These are phyloP conservation scores for Drosophila ohnishii DNA, from an alignment of 1,140 invertebrate genomes.

Conservation along the genomic window DNA sequence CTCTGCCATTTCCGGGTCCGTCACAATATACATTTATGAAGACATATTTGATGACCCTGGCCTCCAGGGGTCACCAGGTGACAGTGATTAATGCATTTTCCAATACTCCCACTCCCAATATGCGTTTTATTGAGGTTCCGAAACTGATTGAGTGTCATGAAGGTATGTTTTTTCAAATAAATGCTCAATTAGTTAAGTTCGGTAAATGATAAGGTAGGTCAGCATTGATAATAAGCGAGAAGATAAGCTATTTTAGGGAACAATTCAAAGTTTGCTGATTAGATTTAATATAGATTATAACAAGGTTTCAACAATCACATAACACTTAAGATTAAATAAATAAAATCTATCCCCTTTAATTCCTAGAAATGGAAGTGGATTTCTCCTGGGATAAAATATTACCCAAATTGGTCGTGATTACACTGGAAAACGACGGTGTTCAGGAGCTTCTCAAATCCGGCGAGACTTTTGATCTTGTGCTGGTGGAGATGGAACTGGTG, in stretches of 20 bases:
- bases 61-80: slow-evolving; percentile 84
- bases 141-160: slow-evolving; percentile 30
- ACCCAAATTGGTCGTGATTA: neutral
- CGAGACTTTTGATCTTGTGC: slow-evolving; percentile 71
- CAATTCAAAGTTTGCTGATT: neutral
- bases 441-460: slow-evolving; percentile 54
- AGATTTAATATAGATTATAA: neutral
- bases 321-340: too few species aligned
- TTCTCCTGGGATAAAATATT: slow-evolving; percentile 62
- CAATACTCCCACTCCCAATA: slow-evolving; percentile 70
- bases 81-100: slow-evolving; percentile 81
- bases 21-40: slow-evolving; percentile 86
- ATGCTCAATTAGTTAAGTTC: neutral
- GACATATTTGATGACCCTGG: slow-evolving; percentile 84
- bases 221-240: neutral
- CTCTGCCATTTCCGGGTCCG: slow-evolving; percentile 83
- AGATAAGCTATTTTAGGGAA: neutral
- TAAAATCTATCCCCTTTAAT: too few species aligned
- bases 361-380: slow-evolving; percentile 47
- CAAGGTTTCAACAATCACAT: too few species aligned
- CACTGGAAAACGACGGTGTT: slow-evolving; percentile 36
- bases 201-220: neutral
- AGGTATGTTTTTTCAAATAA: slow-evolving; percentile 52
- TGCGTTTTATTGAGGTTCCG: slow-evolving; percentile 66
- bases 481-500: slow-evolving; percentile 58